These are phyloP conservation scores for Halcyon chelicuti DNA, from an alignment of 2,797 vertebrate genomes.

Conservation along the genomic window DNA sequence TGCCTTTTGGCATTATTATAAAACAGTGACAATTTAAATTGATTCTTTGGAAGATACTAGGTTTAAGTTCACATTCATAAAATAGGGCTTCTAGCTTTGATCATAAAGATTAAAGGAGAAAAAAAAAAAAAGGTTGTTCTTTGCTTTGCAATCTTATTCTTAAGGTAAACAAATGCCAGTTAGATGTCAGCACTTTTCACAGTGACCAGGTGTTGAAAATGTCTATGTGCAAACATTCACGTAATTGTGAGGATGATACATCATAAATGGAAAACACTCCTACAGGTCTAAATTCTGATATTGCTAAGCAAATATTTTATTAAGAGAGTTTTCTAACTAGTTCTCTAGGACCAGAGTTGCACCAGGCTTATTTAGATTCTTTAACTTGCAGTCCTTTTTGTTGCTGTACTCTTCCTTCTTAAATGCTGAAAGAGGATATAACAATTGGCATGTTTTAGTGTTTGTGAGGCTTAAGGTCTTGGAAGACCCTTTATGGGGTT, in stretches of 20 bases:
- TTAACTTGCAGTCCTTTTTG: neutral
- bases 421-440: neutral
- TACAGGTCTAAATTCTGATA: neutral
- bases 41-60: neutral
- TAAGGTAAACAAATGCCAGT: neutral
- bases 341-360: neutral
- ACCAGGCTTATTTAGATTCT: neutral
- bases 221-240: neutral
- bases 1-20: neutral
- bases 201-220: neutral
- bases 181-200: neutral
- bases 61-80: neutral
- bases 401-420: neutral
- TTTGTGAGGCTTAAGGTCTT: neutral
- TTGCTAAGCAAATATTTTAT: neutral
- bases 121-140: neutral
- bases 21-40: neutral
- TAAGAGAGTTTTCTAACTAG: neutral
- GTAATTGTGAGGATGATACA: neutral
- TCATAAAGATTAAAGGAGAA: neutral
- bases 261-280: neutral
- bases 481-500: neutral
- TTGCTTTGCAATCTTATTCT: neutral
- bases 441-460: neutral
- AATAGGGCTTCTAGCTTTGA: neutral